Evolutionary conservation across 2,797 vertebrate genomes (phyloP).

Genomic region (Manis pentadactyla): DNA sequence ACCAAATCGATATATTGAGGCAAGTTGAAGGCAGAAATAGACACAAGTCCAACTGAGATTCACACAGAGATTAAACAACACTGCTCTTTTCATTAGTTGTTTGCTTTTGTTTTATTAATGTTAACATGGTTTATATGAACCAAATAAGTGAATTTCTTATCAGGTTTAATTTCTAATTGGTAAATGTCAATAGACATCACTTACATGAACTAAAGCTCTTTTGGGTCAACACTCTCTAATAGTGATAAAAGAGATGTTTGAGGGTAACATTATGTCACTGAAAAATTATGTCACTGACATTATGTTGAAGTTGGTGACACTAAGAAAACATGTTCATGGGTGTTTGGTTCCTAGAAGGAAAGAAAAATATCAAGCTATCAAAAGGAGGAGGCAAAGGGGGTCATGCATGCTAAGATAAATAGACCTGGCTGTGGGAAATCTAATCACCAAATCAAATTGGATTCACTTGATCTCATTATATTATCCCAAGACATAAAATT

Average conservation of each 20-base stretch:
- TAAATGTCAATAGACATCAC: background rate
- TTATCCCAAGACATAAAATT: slow-evolving; percentile 55
- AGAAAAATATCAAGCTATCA: background rate
- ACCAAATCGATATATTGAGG: background rate
- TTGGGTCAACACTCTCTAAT: background rate
- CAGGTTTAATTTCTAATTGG: background rate
- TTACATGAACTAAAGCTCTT: background rate
- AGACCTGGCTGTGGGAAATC: slow-evolving; percentile 13
- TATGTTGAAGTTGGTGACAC: background rate
- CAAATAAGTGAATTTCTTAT: background rate
- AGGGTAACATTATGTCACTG: background rate
- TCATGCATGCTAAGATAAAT: slow-evolving; percentile 43
- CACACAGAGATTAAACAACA: background rate
- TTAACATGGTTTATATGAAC: background rate
- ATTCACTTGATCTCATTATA: slow-evolving; percentile 58
- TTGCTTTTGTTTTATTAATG: slow-evolving; percentile 9
- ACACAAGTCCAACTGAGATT: background rate
- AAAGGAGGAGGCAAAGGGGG: background rate
- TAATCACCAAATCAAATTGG: slow-evolving; percentile 57
- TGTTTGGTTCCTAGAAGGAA: background rate
- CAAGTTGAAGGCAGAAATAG: background rate
- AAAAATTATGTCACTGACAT: background rate
- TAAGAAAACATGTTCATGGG: background rate
- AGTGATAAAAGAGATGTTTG: background rate
- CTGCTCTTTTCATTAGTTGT: background rate